Evolutionary conservation across 2,113 vertebrate species (phyloP).

Genomic region (Hypomesus transpacificus): DNA sequence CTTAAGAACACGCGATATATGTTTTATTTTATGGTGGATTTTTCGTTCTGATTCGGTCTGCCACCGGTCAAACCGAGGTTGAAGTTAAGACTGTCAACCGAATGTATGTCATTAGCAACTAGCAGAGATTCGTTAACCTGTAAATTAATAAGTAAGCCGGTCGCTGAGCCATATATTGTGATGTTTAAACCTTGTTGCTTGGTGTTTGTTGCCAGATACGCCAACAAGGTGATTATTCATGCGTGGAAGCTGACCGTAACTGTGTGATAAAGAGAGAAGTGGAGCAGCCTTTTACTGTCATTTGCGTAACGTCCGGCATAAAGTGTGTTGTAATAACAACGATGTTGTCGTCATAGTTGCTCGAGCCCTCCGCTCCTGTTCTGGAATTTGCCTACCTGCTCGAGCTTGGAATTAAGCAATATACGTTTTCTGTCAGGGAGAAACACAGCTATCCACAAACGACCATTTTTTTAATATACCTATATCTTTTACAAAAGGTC

Average conservation of each 20-base stretch:
- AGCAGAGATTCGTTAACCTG: too few species aligned
- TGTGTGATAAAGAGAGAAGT: constrained; percentile 23
- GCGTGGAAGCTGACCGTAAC: background rate
- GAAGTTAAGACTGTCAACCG: background rate
- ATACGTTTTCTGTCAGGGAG: constrained; percentile 54
- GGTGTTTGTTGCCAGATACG: too few species aligned
- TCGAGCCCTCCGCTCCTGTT: constrained; percentile 44
- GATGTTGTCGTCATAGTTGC: constrained; percentile 54
- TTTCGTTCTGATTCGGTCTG: background rate
- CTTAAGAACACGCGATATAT: background rate
- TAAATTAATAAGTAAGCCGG: too few species aligned
- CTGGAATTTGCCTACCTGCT: constrained; percentile 60
- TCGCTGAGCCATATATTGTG: too few species aligned
- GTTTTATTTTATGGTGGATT: background rate
- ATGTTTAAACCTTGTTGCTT: too few species aligned
- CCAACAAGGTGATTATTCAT: too few species aligned
- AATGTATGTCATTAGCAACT: constrained; percentile 20
- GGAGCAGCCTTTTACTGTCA: constrained; percentile 59
- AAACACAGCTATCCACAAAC: background rate
- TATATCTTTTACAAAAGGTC: too few species aligned
- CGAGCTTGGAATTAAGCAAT: constrained; percentile 61
- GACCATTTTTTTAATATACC: too few species aligned
- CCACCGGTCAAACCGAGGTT: background rate
- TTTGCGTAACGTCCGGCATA: constrained; percentile 54
- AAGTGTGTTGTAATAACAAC: constrained; percentile 55